Base-by-base conservation (phyloP, 2,888 invertebrate species). In the Leptinotarsa peninsularis region DNA sequence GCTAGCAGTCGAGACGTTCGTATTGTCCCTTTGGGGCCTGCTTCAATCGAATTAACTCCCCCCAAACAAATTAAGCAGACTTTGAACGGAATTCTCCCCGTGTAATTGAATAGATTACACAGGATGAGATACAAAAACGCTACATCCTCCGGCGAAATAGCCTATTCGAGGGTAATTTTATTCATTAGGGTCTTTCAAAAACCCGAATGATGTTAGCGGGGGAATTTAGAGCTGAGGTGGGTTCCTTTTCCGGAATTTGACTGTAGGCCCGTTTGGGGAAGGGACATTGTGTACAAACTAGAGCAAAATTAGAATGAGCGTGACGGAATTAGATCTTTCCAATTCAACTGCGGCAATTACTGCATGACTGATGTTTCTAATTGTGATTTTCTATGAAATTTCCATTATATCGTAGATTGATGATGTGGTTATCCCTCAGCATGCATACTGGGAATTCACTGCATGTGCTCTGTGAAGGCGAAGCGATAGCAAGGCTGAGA, bases 21-120 rank as follows among this genome's bases (percentile, higher is more conserved):
- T 23, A 58, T 23, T 15, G 23, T 58, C 23, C 58, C 21, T 58
- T 58, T 4, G 23, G 58, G 23, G 23, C 58, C 23, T 15, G 58
- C 23, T 14, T 27, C 17, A 21, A 58, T 58, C 15, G 27, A 58
- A 58, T 58, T 58, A 58, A 58, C 10, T 58, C 23, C 58, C 21
- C 27, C 23, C 58, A 58, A 58, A 58, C 58, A 58, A 58, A 58
- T 58, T 58, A 58, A 15, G 15, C 15, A 23, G 58, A 23, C 58
- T 58, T 23, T 14, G 21, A 14, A 58, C 58, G 23, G 58, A 58
- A 58, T 21, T 58, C 58, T 58, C 58, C 23, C 58, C 21, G 15
- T 23, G 14, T 58, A 58, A 58, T 58, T 13, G 58, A 58, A 58
- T 23, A 23, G 58, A 23, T 58, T 58, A 58, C 15, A 43, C 43